Evolutionary conservation across 2,797 vertebrate species (phyloP).

Genomic region (Rhinoraja longicauda): DNA sequence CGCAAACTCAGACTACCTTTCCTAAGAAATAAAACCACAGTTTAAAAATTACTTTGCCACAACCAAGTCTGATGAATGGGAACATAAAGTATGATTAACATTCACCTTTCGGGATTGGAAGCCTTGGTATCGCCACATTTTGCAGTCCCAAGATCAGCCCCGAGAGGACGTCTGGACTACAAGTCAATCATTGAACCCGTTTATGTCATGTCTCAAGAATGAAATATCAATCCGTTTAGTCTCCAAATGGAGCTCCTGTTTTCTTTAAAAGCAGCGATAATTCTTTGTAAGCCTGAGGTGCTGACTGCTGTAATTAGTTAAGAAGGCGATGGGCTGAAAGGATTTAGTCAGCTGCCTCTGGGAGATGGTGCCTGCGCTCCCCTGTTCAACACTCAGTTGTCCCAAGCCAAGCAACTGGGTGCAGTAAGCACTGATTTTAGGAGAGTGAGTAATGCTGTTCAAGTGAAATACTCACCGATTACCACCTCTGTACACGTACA

Average conservation of each 20-base stretch:
- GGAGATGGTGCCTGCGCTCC: not conserved
- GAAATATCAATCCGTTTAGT: conserved; percentile 11
- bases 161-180: not conserved
- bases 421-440: not conserved
- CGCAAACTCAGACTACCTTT: not conserved
- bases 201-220: conserved; percentile 37
- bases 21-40: not conserved
- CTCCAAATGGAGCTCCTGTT: conserved; percentile 17
- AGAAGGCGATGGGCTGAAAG: conserved; percentile 14
- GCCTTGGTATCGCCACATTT: not conserved
- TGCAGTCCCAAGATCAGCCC: not conserved
- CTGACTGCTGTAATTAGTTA: conserved; percentile 30
- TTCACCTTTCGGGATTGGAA: not conserved
- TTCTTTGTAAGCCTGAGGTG: conserved; percentile 5
- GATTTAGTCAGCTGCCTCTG: conserved; percentile 30
- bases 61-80: not conserved
- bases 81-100: not conserved
- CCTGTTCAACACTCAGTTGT: not conserved
- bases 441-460: not conserved
- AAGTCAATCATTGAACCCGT: conserved; percentile 9
- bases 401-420: not conserved
- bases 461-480: not conserved
- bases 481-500: not conserved
- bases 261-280: conserved; percentile 33
- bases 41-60: not conserved